A percentile compares a stretch with the other conserved stretches of the same genome.
phyloP scores from a whole-genome alignment of 2,797 vertebrate genomes.

The Cygnus olor region DNA sequence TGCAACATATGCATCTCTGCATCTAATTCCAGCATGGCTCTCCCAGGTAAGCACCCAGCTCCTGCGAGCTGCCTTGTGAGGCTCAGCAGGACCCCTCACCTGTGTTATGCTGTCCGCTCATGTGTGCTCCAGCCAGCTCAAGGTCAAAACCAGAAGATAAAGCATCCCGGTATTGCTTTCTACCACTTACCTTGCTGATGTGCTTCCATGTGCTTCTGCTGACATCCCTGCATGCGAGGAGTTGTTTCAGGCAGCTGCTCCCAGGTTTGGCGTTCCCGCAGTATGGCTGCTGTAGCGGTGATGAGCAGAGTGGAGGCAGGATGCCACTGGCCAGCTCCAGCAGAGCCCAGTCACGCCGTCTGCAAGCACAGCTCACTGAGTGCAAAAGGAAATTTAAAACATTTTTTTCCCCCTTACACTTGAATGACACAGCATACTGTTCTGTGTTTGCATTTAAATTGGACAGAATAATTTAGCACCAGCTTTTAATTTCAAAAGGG shows the following conservation, averaged over 20 bases:
- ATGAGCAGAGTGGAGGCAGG: constrained; percentile 25
- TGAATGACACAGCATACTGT: constrained; percentile 52
- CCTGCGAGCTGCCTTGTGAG: rapidly evolving
- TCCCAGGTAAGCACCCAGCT: not conserved
- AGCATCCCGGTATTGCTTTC: not conserved
- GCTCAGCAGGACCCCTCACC: not conserved
- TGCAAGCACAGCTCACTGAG: constrained; percentile 67
- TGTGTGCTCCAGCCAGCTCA: rapidly evolving
- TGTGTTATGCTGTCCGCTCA: rapidly evolving
- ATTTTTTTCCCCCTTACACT: constrained; percentile 64
- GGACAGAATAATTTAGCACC: constrained; percentile 76
- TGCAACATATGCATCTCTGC: not conserved
- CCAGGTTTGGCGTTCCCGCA: not conserved
- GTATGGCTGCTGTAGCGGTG: not conserved
- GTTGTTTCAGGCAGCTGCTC: constrained; percentile 3
- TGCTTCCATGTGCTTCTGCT: not conserved
- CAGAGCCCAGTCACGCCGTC: constrained; percentile 33
- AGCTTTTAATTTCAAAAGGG: constrained; percentile 82
- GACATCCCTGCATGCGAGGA: not conserved
- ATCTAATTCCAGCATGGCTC: rapidly evolving
- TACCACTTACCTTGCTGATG: constrained; percentile 39
- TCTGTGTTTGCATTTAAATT: constrained; percentile 81
- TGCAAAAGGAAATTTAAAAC: constrained; percentile 74
- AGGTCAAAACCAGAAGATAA: not conserved
- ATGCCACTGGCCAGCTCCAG: constrained; percentile 11